phyloP scores from a whole-genome alignment of 2,797 vertebrate genomes.

The Coendou prehensilis region DNA sequence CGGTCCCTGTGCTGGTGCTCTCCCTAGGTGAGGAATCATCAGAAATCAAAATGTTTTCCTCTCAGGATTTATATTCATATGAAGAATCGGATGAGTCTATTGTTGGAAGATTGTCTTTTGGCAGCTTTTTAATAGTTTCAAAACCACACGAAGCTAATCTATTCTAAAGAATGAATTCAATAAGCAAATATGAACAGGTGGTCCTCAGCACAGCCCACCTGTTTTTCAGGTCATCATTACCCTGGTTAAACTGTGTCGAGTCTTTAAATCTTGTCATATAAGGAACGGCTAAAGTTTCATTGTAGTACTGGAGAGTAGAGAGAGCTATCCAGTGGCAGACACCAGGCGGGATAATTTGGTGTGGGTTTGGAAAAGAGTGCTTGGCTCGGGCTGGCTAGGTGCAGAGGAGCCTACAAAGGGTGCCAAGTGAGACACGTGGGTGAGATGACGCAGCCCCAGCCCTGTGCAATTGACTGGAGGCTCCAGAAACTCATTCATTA shows the following conservation, averaged over 20 bases:
- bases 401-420: fast-evolving
- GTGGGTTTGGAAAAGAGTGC: fast-evolving
- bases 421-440: not conserved
- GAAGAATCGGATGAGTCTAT: not conserved
- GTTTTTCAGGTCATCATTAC: not conserved
- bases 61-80: not conserved
- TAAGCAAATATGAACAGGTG: not conserved
- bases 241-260: not conserved
- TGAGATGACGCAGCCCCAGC: not conserved
- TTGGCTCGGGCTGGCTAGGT: not conserved
- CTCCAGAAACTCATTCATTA: not conserved
- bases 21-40: not conserved
- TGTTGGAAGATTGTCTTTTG: conserved; percentile 8
- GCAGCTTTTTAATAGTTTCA: conserved; percentile 9
- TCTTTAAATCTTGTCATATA: not conserved
- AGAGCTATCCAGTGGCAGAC: not conserved
- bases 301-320: not conserved
- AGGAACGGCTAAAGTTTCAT: not conserved
- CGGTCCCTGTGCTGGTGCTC: not conserved
- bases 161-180: conserved; percentile 40
- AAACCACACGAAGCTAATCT: conserved; percentile 29
- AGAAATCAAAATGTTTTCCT: not conserved
- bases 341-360: not conserved
- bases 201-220: not conserved
- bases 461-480: not conserved